Evolutionary conservation across 2,888 invertebrate species (phyloP).

Genomic region (Andrena haemorrhoa): DNA sequence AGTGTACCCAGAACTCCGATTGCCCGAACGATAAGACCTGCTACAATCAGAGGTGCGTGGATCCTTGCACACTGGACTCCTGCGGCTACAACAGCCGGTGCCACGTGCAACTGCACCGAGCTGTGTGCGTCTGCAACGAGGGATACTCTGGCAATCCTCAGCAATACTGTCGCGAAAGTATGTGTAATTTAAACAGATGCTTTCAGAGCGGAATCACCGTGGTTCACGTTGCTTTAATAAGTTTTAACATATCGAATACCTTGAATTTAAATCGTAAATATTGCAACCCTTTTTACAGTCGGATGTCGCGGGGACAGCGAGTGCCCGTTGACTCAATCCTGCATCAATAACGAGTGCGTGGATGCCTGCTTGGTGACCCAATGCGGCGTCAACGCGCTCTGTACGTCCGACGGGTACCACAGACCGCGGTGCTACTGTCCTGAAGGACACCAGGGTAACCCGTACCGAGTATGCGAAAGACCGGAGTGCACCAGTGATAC

Average conservation of each 20-base stretch:
- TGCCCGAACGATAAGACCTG: slow-evolving; percentile 94
- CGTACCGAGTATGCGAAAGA: slow-evolving; percentile 91
- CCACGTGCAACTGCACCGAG: slow-evolving; percentile 91
- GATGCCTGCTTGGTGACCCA: slow-evolving; percentile 92
- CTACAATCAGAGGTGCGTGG: slow-evolving; percentile 90
- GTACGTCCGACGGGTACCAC: slow-evolving; percentile 91
- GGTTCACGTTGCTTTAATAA: not conserved
- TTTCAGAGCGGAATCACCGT: no score
- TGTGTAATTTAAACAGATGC: slow-evolving; percentile 77
- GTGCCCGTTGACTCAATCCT: slow-evolving; percentile 93
- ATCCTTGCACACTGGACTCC: slow-evolving; percentile 90
- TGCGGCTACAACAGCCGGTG: slow-evolving; percentile 93
- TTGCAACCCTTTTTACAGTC: slow-evolving; percentile 84
- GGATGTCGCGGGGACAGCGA: slow-evolving; percentile 95
- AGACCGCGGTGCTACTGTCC: slow-evolving; percentile 92
- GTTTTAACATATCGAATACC: not conserved
- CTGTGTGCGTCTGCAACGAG: slow-evolving; percentile 92
- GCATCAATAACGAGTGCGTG: slow-evolving; percentile 92
- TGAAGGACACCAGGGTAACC: slow-evolving; percentile 91
- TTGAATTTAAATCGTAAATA: not conserved
- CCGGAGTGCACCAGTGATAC: slow-evolving; percentile 91
- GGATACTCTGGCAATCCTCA: slow-evolving; percentile 94
- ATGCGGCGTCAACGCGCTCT: slow-evolving; percentile 93
- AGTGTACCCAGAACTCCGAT: slow-evolving; percentile 91
- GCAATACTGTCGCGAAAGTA: slow-evolving; percentile 91